Percentiles rank a stretch among this genome's conserved stretches.
Evolutionary conservation across 2,888 invertebrate genomes (phyloP).

Genomic region (Xestia rhomboidea): DNA sequence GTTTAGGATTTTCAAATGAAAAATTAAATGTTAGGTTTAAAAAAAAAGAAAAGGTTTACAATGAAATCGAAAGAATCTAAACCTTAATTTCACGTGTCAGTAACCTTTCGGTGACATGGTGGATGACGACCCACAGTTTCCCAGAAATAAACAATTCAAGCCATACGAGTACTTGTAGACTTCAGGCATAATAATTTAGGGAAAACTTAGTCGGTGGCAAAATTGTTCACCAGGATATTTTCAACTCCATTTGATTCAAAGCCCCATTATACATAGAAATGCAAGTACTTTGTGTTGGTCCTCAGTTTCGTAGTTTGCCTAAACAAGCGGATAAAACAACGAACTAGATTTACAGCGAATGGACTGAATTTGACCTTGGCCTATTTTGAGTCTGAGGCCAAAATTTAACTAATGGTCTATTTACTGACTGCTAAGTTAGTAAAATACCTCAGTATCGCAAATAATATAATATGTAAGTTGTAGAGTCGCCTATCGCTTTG

Average conservation of each 20-base stretch:
- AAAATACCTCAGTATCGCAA: background rate
- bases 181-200: background rate
- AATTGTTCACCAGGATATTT: background rate
- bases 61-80: background rate
- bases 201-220: background rate
- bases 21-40: background rate
- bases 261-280: background rate
- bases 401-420: background rate
- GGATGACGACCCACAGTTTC: background rate
- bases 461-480: background rate
- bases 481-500: background rate
- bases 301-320: constrained; percentile 20
- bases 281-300: constrained; percentile 13
- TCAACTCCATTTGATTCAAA: background rate
- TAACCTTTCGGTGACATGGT: background rate
- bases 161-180: background rate
- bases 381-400: background rate
- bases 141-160: background rate
- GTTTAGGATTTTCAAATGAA: background rate
- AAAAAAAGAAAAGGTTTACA: background rate
- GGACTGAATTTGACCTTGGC: constrained; percentile 3
- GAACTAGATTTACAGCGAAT: constrained; percentile 10
- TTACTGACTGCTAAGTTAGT: background rate
- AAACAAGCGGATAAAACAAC: constrained; percentile 20
- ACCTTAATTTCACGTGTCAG: background rate